These are phyloP conservation scores for Drosophila pachea DNA, from an alignment of 1,140 invertebrate species.

Conservation along the genomic window DNA sequence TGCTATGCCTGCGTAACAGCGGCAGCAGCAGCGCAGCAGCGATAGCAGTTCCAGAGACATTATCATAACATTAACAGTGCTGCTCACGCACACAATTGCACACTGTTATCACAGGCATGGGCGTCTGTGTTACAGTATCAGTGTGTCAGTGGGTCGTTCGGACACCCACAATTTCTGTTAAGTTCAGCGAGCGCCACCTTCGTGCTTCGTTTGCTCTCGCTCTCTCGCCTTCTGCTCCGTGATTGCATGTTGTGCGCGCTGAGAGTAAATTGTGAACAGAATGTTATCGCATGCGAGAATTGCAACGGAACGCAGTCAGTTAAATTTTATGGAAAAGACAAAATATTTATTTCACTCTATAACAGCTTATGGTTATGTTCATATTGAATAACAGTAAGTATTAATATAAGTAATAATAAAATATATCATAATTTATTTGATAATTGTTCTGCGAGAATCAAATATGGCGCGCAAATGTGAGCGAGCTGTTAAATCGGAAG, in stretches of 20 bases:
- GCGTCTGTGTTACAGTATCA: constrained; percentile 50
- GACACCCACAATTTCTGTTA: constrained; percentile 28
- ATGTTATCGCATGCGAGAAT: constrained; percentile 40
- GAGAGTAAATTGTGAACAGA: constrained; percentile 3
- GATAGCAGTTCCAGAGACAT: constrained; percentile 10
- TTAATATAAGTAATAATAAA: too few relatives aligned
- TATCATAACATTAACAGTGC: constrained; percentile 34
- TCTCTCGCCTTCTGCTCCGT: constrained; percentile 5
- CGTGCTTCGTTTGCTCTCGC: constrained; percentile 15
- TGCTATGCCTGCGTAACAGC: constrained; percentile 35
- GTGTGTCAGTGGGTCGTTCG: constrained; percentile 70
- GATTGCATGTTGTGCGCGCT: constrained; percentile 3
- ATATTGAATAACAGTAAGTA: too few relatives aligned
- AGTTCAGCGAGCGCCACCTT: constrained; percentile 21
- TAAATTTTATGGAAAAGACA: background rate
- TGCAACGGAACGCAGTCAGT: background rate
- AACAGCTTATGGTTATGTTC: too few relatives aligned
- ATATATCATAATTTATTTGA: background rate
- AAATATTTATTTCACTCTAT: too few relatives aligned
- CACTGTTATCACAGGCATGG: constrained; percentile 52
- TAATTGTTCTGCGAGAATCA: background rate
- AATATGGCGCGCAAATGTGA: constrained; percentile 28
- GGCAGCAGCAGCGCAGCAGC: constrained; percentile 38
- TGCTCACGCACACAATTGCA: constrained; percentile 45
- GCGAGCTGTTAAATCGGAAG: constrained; percentile 3